phyloP scores from a whole-genome alignment of 2,113 vertebrate genomes.

The Pristiophorus japonicus region DNA sequence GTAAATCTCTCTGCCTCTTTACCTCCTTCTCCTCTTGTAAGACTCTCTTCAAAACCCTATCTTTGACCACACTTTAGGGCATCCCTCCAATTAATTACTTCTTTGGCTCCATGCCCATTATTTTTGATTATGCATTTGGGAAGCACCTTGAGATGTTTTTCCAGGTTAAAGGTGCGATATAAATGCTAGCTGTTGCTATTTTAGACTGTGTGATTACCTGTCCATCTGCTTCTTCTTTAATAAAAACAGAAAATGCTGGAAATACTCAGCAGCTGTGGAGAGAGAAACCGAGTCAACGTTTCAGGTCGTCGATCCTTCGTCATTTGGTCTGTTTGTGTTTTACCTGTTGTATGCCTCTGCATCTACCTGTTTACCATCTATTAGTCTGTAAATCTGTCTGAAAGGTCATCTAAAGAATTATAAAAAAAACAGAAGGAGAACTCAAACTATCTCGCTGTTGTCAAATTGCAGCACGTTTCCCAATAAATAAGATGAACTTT shows the following conservation, averaged over 20 bases:
- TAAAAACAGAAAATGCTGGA: background rate
- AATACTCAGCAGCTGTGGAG: no score
- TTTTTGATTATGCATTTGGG: background rate
- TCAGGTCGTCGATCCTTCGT: no score
- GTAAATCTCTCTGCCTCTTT: background rate
- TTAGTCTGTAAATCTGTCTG: background rate
- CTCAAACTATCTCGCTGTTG: background rate
- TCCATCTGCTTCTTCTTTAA: background rate
- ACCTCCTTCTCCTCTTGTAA: no score
- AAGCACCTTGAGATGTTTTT: background rate
- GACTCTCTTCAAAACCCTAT: background rate
- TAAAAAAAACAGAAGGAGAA: background rate
- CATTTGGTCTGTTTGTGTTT: background rate
- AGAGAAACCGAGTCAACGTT: no score
- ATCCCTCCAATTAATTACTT: background rate
- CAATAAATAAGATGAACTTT: background rate
- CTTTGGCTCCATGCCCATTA: background rate
- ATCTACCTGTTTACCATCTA: background rate
- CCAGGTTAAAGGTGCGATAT: background rate
- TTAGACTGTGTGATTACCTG: background rate
- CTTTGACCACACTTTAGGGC: background rate
- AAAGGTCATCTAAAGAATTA: background rate
- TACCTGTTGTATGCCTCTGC: background rate
- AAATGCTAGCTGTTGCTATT: background rate
- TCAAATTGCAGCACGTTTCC: background rate